Conservation (phyloP, 2,797 vertebrate species). For the Danio albolineatus region DNA sequence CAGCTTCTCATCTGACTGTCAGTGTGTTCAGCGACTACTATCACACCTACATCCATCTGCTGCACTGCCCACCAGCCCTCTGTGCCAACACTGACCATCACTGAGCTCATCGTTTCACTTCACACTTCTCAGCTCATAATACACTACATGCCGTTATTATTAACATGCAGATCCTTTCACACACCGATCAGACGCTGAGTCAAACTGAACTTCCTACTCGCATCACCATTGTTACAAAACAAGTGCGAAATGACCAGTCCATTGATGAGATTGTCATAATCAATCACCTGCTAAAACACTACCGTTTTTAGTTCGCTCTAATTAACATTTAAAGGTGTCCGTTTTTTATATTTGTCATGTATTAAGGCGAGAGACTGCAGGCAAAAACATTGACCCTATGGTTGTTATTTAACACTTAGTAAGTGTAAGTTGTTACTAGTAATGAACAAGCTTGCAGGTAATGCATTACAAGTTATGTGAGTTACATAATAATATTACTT, state of each 20-base stretch:
- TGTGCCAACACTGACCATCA: conserved; percentile 58
- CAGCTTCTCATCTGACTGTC: neutral
- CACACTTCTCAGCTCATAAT: conserved; percentile 30
- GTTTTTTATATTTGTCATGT: neutral
- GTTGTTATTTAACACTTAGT: too few species aligned
- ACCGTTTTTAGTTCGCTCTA: neutral
- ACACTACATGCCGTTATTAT: conserved; percentile 31
- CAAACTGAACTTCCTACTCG: conserved; percentile 10
- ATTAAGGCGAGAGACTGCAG: too few species aligned
- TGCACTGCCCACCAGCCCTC: conserved; percentile 60
- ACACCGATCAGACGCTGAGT: conserved; percentile 34
- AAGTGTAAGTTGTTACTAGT: too few species aligned
- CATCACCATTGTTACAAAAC: conserved; percentile 6
- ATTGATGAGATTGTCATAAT: conserved; percentile 21
- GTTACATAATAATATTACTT: too few species aligned
- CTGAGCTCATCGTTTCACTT: conserved; percentile 62
- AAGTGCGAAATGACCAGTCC: conserved; percentile 23
- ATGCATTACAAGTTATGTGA: too few species aligned
- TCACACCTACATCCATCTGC: conserved; percentile 65
- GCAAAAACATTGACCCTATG: too few species aligned
- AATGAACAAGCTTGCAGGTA: too few species aligned
- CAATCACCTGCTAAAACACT: neutral
- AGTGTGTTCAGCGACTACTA: conserved; percentile 39
- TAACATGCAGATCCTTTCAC: conserved; percentile 27
- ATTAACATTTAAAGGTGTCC: neutral